phyloP scores from a whole-genome alignment of 2,888 invertebrate genomes.

The Conus canariensis region DNA sequence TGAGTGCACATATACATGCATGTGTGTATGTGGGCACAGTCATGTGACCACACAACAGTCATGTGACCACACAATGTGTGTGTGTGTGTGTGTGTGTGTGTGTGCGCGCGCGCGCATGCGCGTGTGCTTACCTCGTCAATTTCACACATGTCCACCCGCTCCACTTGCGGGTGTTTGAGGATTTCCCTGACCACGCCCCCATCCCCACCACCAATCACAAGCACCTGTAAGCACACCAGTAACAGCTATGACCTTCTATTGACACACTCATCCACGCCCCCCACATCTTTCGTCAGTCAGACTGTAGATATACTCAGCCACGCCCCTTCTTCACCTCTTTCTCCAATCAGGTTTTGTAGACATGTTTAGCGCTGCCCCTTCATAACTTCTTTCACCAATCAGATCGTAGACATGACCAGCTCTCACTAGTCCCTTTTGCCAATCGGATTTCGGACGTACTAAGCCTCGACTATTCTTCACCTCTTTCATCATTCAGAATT shows the following conservation, averaged over 20 bases:
- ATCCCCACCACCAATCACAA: slow-evolving; percentile 98
- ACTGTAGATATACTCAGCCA: no score
- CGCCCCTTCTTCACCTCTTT: neutral
- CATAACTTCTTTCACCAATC: no score
- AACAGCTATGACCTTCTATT: neutral
- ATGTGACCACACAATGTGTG: neutral
- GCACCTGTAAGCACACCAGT: slow-evolving; percentile 81
- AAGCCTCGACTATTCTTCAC: no score
- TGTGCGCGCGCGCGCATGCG: neutral
- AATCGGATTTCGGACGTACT: no score
- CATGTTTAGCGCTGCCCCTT: no score
- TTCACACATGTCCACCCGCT: slow-evolving; percentile 93
- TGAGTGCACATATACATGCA: neutral
- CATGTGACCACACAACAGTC: neutral
- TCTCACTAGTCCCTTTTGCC: no score
- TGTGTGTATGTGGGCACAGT: neutral
- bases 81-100: neutral
- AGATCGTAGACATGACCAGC: no score
- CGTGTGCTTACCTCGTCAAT: slow-evolving; percentile 86
- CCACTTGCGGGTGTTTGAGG: slow-evolving; percentile 93
- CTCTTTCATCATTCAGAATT: no score
- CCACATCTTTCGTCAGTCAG: no score
- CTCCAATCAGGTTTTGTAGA: neutral
- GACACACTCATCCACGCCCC: neutral
- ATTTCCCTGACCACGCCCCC: slow-evolving; percentile 98